These are phyloP conservation scores for Scaptomyza graminum DNA, from an alignment of 1,140 invertebrate genomes.

Conservation along the genomic window DNA sequence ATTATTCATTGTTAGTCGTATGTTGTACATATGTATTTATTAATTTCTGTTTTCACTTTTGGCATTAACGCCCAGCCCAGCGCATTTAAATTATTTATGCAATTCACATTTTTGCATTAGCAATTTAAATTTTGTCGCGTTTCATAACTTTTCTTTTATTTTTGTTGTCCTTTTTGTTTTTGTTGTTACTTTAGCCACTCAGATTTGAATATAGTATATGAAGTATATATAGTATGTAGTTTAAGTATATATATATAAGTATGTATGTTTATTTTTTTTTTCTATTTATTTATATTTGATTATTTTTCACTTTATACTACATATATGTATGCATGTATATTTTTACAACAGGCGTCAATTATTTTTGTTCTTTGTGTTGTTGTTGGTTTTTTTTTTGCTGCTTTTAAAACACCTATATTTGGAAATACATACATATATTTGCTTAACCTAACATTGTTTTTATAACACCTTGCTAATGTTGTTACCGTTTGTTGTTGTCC, in stretches of 20 bases:
- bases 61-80: conserved; percentile 46
- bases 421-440: conserved; percentile 50
- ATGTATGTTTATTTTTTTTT: conserved; percentile 6
- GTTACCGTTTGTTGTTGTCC: conserved; percentile 7
- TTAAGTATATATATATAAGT: neutral
- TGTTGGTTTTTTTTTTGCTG: conserved; percentile 36
- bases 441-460: conserved; percentile 34
- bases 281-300: conserved; percentile 21
- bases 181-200: conserved; percentile 9
- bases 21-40: conserved; percentile 65
- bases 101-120: conserved; percentile 10
- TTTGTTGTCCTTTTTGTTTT: conserved; percentile 13
- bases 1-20: conserved; percentile 66
- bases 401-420: conserved; percentile 66
- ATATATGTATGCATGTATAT: conserved; percentile 7
- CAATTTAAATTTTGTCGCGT: conserved; percentile 45
- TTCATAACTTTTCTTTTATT: conserved; percentile 18
- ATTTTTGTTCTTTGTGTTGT: neutral
- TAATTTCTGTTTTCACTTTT: conserved; percentile 59
- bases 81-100: conserved; percentile 54
- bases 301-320: conserved; percentile 8
- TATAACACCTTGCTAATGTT: conserved; percentile 24
- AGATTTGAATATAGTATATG: conserved; percentile 6
- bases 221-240: neutral
- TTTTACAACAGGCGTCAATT: conserved; percentile 16